Base-by-base conservation (phyloP, 2,888 invertebrate genomes). In the Lithodes maja region DNA sequence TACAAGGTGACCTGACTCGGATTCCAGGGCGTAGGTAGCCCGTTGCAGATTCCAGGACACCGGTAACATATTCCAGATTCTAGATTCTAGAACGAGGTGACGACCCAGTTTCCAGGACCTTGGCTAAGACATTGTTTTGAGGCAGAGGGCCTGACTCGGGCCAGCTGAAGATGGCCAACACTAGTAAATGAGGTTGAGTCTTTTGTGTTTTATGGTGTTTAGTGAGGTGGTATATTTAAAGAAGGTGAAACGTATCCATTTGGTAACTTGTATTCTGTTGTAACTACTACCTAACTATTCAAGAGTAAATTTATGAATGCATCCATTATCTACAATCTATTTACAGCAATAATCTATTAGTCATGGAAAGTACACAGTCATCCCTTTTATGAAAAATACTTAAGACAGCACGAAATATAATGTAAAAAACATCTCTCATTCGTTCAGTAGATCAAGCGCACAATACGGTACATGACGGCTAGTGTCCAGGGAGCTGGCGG, bases 281-380 rank as follows among this genome's bases (percentile, higher is more conserved):
- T 74, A 83, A 83, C 33, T 50, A 83, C 74, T 84, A 77, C 82
- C 53, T 84, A 54, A 77, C 84, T 84, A 84, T 75, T 84, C 74
- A 77, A 85, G 85, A 85, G 69, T 85, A 78, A 68, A 79, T 85
- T 85, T 69, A 85, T 79, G 69, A 71, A 74, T 53, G 61, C 61
- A 49, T 61, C 68, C 9, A 68, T 69, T 85, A 85, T 85, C 85
- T 85, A 85, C 85, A 85, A 79, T 78, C 85, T 85, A 85, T 85
- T 79, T 85, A 85, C 85, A 85, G 52, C 79, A 53, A 50, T 69
- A 71, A 17, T 85, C 85, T 85, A 85, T 79, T 55, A 75, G 75
- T 84, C 77, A 77, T 84, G 84, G 75, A 84, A 84, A 84, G 75
- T 84, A 84, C 83, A 84, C 15, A 55, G 50, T 84, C 84, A 55